Evolutionary conservation across 2,888 invertebrate species (phyloP).

Genomic region (Hipparchia semele): DNA sequence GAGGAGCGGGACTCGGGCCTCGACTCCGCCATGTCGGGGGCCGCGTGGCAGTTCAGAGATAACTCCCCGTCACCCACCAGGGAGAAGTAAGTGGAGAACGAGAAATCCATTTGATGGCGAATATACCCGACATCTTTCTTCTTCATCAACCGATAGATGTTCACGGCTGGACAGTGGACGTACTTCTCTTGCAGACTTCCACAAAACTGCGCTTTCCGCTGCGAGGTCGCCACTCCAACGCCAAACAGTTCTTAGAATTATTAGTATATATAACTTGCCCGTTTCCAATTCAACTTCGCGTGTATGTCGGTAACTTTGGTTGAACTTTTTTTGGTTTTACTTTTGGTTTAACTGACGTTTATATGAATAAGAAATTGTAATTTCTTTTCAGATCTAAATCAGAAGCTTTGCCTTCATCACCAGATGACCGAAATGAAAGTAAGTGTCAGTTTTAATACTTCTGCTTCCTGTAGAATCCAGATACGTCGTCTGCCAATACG

Average conservation of each 20-base stretch:
- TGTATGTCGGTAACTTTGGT: too few relatives aligned
- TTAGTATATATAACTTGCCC: too few relatives aligned
- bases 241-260: too few relatives aligned
- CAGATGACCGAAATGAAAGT: conserved; percentile 65
- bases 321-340: too few relatives aligned
- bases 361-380: not conserved
- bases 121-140: not conserved
- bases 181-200: too few relatives aligned
- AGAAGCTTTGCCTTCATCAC: conserved; percentile 53
- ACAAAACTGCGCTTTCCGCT: too few relatives aligned
- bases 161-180: too few relatives aligned
- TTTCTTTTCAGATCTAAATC: conserved; percentile 52
- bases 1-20: conserved; percentile 87
- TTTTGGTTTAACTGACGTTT: too few relatives aligned
- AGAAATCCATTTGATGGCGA: not conserved
- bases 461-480: not conserved
- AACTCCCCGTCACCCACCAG: conserved; percentile 56
- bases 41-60: conserved; percentile 88
- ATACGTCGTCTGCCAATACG: not conserved
- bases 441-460: conserved; percentile 42
- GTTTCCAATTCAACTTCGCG: not conserved
- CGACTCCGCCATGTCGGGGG: conserved; percentile 84
- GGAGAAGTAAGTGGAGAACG: conserved; percentile 53
- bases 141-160: too few relatives aligned
- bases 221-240: too few relatives aligned